These are phyloP conservation scores for Rhombomys opimus DNA, from an alignment of 2,113 vertebrate species.

Conservation along the genomic window DNA sequence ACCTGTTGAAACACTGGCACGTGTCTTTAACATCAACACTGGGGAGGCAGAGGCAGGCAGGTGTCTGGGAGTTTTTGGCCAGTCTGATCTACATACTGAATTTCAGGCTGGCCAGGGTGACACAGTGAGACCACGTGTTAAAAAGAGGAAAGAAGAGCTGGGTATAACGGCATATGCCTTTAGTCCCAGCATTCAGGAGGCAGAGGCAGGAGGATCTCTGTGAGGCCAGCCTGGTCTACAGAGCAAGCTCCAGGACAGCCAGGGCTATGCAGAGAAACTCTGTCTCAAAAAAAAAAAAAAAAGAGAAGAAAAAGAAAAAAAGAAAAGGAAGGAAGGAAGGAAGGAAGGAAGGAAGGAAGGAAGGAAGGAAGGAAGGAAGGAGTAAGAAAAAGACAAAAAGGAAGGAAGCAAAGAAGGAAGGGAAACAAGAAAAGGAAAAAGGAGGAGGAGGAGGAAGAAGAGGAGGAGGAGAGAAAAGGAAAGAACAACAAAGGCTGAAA, in stretches of 20 bases:
- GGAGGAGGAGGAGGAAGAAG: no score
- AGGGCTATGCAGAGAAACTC: no score
- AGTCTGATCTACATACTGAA: background rate
- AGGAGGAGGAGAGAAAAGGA: background rate
- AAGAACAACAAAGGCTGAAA: background rate
- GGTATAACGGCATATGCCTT: no score
- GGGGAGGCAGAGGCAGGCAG: background rate
- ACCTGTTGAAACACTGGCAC: background rate
- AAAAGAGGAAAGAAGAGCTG: background rate
- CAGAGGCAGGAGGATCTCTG: no score
- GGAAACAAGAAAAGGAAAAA: accelerated
- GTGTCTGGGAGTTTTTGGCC: background rate
- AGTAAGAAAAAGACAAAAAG: no score
- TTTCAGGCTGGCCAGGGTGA: background rate
- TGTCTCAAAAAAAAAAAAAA: no score
- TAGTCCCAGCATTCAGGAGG: no score
- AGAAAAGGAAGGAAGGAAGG: no score
- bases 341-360: background rate
- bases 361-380: background rate
- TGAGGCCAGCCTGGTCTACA: no score
- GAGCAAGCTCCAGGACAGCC: no score
- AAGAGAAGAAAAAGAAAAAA: accelerated
- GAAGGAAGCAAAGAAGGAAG: background rate
- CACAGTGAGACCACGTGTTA: background rate
- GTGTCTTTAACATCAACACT: background rate